A percentile compares a stretch with the other conserved stretches of the same genome.
These are phyloP conservation scores for Aphelocoma coerulescens DNA, from an alignment of 2,113 vertebrate species.

Conservation along the genomic window DNA sequence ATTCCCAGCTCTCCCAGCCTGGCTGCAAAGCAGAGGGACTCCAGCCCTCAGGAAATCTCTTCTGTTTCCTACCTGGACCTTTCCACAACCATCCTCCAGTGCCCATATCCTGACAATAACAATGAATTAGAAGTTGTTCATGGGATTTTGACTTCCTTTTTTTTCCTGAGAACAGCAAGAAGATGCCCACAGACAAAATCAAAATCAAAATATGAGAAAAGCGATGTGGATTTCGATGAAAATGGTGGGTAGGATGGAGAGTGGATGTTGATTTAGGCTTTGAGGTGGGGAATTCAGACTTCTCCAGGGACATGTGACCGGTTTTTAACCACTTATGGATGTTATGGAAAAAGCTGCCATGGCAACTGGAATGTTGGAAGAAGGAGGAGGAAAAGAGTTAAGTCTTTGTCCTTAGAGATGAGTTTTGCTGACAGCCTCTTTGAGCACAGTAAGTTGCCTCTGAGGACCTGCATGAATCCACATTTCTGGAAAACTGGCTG, in stretches of 20 bases:
- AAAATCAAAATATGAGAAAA: background rate
- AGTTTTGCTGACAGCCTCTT: background rate
- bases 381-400: background rate
- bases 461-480: background rate
- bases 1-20: background rate
- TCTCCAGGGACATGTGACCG: background rate
- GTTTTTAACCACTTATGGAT: background rate
- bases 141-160: background rate
- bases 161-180: background rate
- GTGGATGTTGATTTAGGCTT: background rate
- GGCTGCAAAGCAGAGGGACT: background rate
- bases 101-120: background rate
- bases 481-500: background rate
- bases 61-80: background rate
- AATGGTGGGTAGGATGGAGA: background rate
- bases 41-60: background rate
- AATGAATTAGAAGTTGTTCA: background rate
- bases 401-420: background rate
- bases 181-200: background rate
- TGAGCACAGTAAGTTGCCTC: background rate
- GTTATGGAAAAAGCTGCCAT: background rate
- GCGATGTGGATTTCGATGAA: accelerated
- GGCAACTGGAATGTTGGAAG: background rate
- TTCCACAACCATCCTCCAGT: background rate
- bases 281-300: background rate